Evolutionary conservation across 2,113 vertebrate species (phyloP), one percentile per base, ranked within the genome.

Genomic region (Argyrosomus japonicus): DNA sequence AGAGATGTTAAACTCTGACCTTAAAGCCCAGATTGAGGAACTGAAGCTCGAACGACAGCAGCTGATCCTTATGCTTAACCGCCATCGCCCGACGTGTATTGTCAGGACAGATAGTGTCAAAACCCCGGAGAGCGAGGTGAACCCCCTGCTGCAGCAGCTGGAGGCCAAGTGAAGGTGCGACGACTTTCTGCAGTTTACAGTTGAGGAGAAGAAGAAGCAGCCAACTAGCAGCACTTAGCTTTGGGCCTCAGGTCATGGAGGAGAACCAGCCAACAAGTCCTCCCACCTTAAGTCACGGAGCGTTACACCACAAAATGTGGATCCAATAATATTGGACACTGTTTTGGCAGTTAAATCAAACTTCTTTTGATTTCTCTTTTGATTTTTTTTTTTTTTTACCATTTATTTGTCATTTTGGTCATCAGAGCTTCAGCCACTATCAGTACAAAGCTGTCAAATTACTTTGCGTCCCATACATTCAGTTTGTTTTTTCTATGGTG

Each of bases 1-100:
- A 69, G 98, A 99, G 84, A 97, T 97, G 94, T 96, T 99, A 95
- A 99, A 99, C 2, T 97, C 97, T 0, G 97, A 97, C 89, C 95
- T 99, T 61, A 99, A 99, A 92, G 95, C 97, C 43, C 98, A 99
- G 94, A 99, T 99, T 1, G 97, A 98, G 92, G 97, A 99, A 94
- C 95, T 99, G 91, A 99, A 98, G 87, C 95, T 97, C 11, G 98
- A 99, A 77, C 95, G 97, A 53, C 98, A 99, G 95, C 97, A 98
- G 89, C 95, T 99, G 77, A 98, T 99, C 89, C 94, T 98, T 80
- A 97, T 98, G 97, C 95, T 99, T 29, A 99, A 98, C 92, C 96
- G 96, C 45, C 97, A 99, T 74, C 97, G 98, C 54, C 97, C 97
- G 88, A 99, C 98, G 0, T 99, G 98, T 88, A 99, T 98, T 0